These are phyloP conservation scores for Ophioderma brevispina DNA, from an alignment of 35 echinoderm and acorn worm species.

Conservation along the genomic window DNA sequence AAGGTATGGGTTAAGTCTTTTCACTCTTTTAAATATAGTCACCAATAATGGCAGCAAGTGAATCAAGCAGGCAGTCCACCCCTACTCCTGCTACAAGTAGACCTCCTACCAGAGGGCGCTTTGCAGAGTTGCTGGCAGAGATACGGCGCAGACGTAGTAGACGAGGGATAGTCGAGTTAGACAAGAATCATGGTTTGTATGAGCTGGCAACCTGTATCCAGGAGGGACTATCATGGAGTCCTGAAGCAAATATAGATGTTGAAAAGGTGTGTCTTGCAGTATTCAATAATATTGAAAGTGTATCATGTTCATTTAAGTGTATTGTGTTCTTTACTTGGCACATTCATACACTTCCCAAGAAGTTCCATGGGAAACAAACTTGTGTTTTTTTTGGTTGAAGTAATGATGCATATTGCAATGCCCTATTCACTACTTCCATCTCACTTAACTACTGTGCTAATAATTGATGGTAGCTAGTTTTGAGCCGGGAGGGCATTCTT, in stretches of 20 bases:
- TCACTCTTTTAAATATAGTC: background rate
- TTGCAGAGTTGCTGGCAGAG: background rate
- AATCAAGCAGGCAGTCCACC: background rate
- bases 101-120: background rate
- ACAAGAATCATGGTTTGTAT: constrained; percentile 1
- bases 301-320: too few relatives aligned
- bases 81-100: background rate
- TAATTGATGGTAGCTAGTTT: too few relatives aligned
- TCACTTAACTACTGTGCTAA: too few relatives aligned
- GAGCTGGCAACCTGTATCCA: constrained; percentile 25
- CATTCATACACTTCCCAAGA: too few relatives aligned
- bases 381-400: too few relatives aligned
- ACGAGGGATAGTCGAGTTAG: constrained; percentile 16
- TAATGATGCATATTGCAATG: too few relatives aligned
- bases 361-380: too few relatives aligned
- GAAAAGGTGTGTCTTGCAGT: constrained; percentile 5
- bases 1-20: too few relatives aligned
- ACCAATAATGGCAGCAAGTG: background rate
- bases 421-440: too few relatives aligned
- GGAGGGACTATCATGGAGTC: background rate
- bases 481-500: too few relatives aligned
- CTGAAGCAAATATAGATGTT: background rate
- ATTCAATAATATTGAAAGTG: background rate
- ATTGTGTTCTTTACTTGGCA: too few relatives aligned
- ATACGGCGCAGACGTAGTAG: background rate